A percentile compares a stretch with the other conserved stretches of the same genome.
These are phyloP conservation scores for Lemur catta DNA, from an alignment of 2,797 vertebrate species.

Conservation along the genomic window DNA sequence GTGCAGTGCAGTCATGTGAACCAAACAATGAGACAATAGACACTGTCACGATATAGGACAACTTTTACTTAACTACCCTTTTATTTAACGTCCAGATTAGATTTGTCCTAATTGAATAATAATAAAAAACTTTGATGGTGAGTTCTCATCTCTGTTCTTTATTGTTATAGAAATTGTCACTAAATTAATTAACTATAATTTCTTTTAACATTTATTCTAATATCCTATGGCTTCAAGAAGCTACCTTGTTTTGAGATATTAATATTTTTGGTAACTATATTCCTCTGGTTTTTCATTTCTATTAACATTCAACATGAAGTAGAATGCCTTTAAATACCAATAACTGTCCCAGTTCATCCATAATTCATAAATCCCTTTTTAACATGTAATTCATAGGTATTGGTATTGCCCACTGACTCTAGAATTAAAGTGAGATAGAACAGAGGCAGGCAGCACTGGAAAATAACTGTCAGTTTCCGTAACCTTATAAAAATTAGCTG, in stretches of 20 bases:
- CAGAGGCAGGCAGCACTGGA: slow-evolving; percentile 30
- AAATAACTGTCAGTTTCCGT: slow-evolving; percentile 68
- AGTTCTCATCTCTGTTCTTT: slow-evolving; percentile 3
- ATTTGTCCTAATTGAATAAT: background rate
- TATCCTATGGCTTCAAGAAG: background rate
- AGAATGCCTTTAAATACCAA: slow-evolving; percentile 76
- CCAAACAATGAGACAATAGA: background rate
- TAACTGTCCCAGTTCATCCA: slow-evolving; percentile 71
- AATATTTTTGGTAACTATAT: slow-evolving; percentile 11
- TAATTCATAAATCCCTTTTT: slow-evolving; percentile 79
- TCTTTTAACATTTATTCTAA: slow-evolving; percentile 28
- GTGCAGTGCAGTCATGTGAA: background rate
- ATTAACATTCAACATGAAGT: slow-evolving; percentile 76
- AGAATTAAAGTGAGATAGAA: slow-evolving; percentile 75
- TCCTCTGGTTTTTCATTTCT: slow-evolving; percentile 2
- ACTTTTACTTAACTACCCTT: background rate
- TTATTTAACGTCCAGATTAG: slow-evolving; percentile 4
- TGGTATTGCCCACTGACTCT: slow-evolving; percentile 72
- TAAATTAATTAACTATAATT: slow-evolving; percentile 32
- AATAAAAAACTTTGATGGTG: background rate
- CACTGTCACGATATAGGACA: background rate
- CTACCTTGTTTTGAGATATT: slow-evolving; percentile 20
- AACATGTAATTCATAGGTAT: slow-evolving; percentile 78
- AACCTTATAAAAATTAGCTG: slow-evolving; percentile 55
- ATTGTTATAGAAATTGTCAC: slow-evolving; percentile 17